Conservation (phyloP, 2,797 vertebrate species). For the Liparis tanakae region DNA sequence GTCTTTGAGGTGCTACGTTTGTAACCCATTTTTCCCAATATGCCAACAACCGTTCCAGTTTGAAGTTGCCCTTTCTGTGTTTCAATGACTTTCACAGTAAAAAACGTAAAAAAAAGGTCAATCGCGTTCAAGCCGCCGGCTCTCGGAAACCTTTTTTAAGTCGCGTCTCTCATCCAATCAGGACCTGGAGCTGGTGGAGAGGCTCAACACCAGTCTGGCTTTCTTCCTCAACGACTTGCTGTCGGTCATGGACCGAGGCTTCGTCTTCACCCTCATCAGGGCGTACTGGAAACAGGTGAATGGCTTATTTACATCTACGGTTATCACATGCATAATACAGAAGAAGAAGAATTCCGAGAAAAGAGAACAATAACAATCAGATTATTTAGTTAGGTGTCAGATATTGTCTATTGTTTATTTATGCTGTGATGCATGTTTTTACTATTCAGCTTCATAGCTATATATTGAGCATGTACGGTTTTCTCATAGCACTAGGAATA, state of each 20-base stretch:
- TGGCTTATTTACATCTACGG: not conserved
- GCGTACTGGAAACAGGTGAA: constrained; percentile 97
- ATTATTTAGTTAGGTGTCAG: not conserved
- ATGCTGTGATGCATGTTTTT: not conserved
- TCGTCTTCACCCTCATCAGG: constrained; percentile 93
- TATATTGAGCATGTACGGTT: not conserved
- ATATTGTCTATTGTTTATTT: not conserved
- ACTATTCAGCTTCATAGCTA: not conserved
- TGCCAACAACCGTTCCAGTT: too few relatives aligned
- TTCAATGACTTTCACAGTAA: not conserved
- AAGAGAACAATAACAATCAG: not conserved
- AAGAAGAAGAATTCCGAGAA: not conserved
- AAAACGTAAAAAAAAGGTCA: not conserved
- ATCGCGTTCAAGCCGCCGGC: not conserved
- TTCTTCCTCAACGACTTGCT: constrained; percentile 98
- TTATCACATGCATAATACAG: not conserved
- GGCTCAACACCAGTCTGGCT: constrained; percentile 94
- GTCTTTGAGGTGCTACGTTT: too few relatives aligned
- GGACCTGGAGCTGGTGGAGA: constrained; percentile 97
- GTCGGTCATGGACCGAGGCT: constrained; percentile 98
- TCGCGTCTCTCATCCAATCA: constrained; percentile 60
- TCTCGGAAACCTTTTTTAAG: constrained; percentile 4
- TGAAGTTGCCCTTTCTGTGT: too few relatives aligned
- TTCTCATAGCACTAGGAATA: not conserved
- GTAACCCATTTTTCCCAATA: too few relatives aligned